phyloP scores from a whole-genome alignment of 2,888 invertebrate species.

The Lepidonotus clava region DNA sequence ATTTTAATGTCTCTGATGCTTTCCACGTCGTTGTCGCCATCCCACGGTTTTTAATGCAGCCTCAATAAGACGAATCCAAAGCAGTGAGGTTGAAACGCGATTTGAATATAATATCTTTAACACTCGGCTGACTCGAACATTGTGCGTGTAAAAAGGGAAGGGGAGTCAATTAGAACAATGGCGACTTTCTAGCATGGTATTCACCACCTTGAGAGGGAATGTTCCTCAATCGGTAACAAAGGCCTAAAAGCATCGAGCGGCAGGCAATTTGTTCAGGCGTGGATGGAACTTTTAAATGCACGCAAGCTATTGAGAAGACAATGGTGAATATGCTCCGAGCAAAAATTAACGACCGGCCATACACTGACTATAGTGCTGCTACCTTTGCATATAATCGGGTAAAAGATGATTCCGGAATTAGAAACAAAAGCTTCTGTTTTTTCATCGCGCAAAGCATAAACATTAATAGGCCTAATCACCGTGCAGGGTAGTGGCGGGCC shows the following conservation, averaged over 20 bases:
- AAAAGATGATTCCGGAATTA: not conserved
- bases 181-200: not conserved
- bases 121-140: not conserved
- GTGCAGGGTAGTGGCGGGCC: not conserved
- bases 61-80: conserved; percentile 27
- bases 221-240: not conserved
- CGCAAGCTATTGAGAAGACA: not conserved
- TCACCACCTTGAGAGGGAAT: not conserved
- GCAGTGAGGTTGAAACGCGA: conserved; percentile 38
- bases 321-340: not conserved
- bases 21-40: too few relatives aligned
- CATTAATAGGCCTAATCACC: conserved; percentile 42
- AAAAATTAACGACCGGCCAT: conserved; percentile 21
- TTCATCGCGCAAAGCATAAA: not conserved
- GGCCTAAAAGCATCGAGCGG: conserved; percentile 15
- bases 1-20: not conserved
- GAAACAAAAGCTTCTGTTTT: conserved; percentile 30
- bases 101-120: conserved; percentile 46
- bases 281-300: not conserved
- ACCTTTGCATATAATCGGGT: conserved; percentile 33
- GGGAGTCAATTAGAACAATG: conserved; percentile 37
- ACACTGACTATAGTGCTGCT: not conserved
- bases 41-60: not conserved
- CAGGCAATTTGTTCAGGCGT: conserved; percentile 1
- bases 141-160: not conserved